phyloP scores from a whole-genome alignment of 1,140 invertebrate species.

The Lepidurus couesii region DNA sequence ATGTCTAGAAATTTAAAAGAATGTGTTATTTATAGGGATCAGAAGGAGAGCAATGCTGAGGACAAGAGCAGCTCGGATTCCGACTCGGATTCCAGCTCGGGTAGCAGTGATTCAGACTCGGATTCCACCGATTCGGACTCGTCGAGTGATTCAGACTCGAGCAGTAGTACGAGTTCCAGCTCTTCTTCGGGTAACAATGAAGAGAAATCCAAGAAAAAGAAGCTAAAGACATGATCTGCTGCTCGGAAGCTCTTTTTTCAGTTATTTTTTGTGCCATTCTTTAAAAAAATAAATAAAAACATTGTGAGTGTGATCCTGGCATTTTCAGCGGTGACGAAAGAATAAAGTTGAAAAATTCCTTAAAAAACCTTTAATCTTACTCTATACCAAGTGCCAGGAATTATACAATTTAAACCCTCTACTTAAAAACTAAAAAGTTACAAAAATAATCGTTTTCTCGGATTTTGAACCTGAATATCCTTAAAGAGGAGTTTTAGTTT shows the following conservation, averaged over 20 bases:
- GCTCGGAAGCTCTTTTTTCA: neutral
- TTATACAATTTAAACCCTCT: too few relatives aligned
- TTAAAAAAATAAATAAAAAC: neutral
- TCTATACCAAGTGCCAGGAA: too few relatives aligned
- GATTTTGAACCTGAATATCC: too few relatives aligned
- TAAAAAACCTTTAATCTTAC: neutral
- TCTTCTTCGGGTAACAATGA: neutral
- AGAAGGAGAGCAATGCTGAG: neutral
- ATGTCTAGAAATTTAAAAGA: neutral
- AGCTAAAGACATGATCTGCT: neutral
- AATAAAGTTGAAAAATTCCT: neutral
- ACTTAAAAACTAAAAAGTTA: too few relatives aligned
- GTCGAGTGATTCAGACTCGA: slow-evolving; percentile 14
- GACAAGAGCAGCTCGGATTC: slow-evolving; percentile 10
- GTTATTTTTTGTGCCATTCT: neutral
- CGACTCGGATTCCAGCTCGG: neutral
- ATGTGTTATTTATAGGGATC: slow-evolving; percentile 5
- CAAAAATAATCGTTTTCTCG: too few relatives aligned
- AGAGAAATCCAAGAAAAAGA: slow-evolving; percentile 26
- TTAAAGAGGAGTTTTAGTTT: too few relatives aligned
- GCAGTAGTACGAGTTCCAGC: slow-evolving; percentile 23
- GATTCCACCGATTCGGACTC: slow-evolving; percentile 23
- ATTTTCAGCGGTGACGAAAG: neutral
- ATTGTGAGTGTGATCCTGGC: neutral
- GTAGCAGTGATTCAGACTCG: slow-evolving; percentile 21